A percentile compares a stretch with the other conserved stretches of the same genome.
Evolutionary conservation across 1,140 invertebrate genomes (phyloP).

Genomic region (Magallana angulata): DNA sequence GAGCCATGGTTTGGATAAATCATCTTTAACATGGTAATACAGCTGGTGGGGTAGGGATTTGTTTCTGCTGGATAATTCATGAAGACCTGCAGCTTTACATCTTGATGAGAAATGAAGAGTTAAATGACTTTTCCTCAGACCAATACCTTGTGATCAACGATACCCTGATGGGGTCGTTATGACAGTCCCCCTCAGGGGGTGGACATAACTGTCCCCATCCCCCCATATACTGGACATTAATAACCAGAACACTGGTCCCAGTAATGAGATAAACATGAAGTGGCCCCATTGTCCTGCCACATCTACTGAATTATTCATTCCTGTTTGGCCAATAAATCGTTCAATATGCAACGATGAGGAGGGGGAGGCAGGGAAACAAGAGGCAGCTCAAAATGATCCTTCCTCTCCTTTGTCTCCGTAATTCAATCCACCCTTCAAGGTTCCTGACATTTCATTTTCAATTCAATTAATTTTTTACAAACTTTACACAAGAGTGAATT

Average conservation of each 20-base stretch:
- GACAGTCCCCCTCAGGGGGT: not conserved
- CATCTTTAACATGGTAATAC: no score
- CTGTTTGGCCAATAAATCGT: not conserved
- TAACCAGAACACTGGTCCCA: conserved; percentile 2
- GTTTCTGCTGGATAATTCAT: no score
- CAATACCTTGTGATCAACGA: not conserved
- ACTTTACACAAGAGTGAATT: conserved; percentile 1
- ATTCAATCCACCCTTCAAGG: not conserved
- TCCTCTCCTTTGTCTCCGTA: not conserved
- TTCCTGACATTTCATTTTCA: not conserved
- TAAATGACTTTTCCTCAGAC: not conserved
- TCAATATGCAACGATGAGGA: not conserved
- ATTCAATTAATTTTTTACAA: not conserved
- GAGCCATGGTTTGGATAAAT: no score
- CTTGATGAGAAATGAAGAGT: no score
- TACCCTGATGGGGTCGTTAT: not conserved
- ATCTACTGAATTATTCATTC: conserved; percentile 22
- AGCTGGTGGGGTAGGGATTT: no score
- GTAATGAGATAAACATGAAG: not conserved
- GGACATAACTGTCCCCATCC: not conserved
- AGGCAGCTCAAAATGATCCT: not conserved
- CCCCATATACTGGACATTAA: conserved; percentile 30
- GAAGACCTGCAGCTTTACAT: no score
- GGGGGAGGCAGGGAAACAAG: no score
- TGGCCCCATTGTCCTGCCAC: conserved; percentile 3